Conservation (phyloP, 2,797 vertebrate genomes). For the Gambelia wislizenii region DNA sequence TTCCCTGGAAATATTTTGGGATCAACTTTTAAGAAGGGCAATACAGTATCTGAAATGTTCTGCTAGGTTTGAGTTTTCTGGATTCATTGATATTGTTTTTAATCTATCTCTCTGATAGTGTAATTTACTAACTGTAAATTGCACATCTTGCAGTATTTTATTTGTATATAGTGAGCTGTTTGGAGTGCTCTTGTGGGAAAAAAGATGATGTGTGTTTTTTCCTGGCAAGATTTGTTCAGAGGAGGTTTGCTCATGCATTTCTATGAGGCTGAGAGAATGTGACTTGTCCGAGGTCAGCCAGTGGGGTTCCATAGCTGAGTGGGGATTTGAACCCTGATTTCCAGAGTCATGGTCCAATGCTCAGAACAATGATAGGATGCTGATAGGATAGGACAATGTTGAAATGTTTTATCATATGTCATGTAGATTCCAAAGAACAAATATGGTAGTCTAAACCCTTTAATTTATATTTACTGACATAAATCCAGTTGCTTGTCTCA, state of each 20-base stretch:
- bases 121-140: neutral
- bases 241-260: too few species aligned
- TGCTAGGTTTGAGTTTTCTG: neutral
- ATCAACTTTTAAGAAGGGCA: neutral
- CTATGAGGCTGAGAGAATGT: too few species aligned
- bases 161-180: neutral
- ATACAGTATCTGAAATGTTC: neutral
- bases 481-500: too few species aligned
- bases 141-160: neutral
- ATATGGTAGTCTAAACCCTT: neutral
- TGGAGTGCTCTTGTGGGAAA: neutral
- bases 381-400: too few species aligned
- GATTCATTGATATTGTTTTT: neutral
- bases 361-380: too few species aligned
- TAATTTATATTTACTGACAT: neutral
- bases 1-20: neutral
- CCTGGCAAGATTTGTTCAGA: too few species aligned
- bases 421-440: neutral
- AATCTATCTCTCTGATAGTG: neutral
- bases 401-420: neutral
- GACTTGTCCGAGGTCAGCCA: too few species aligned
- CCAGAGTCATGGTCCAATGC: too few species aligned
- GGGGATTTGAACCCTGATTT: too few species aligned
- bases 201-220: neutral
- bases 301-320: too few species aligned